Percentiles rank a stretch among this genome's conserved stretches.
Evolutionary conservation across 2,113 vertebrate genomes (phyloP).

Genomic region (Platysternon megacephalum): DNA sequence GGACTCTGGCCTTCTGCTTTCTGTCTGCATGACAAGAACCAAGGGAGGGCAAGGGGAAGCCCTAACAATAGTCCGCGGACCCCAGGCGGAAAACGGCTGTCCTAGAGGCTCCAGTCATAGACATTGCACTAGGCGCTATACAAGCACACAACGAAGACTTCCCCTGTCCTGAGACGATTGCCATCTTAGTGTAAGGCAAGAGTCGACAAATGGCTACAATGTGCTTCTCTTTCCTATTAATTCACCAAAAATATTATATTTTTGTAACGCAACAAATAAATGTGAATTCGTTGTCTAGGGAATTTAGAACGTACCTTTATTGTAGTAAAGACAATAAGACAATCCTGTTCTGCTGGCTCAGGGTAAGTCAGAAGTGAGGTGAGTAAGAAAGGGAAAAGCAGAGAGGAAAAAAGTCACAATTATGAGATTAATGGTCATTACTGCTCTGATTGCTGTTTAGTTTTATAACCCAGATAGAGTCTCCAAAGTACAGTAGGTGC

Average conservation of each 20-base stretch:
- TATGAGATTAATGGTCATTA: constrained; percentile 44
- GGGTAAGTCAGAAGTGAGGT: constrained; percentile 48
- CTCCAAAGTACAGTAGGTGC: not conserved
- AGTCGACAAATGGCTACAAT: not conserved
- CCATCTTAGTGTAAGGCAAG: not conserved
- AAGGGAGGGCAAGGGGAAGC: too few species aligned
- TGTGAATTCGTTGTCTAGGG: not conserved
- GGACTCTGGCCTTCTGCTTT: too few species aligned
- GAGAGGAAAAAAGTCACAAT: not conserved
- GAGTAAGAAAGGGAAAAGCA: constrained; percentile 32
- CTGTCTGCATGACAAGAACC: too few species aligned
- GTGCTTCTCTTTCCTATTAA: not conserved
- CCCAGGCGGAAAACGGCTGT: too few species aligned
- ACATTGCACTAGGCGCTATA: not conserved
- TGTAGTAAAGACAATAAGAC: not conserved
- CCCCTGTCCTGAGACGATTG: not conserved
- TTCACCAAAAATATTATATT: not conserved
- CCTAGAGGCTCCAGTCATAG: not conserved
- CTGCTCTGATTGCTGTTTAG: not conserved
- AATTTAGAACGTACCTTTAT: not conserved
- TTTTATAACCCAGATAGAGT: constrained; percentile 22
- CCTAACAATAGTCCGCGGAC: too few species aligned
- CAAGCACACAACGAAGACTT: not conserved
- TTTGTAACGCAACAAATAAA: not conserved
- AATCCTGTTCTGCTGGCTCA: not conserved